Evolutionary conservation across 2,113 vertebrate genomes (phyloP), one percentile per base, ranked within the genome.

Genomic region (Symphodus melops): DNA sequence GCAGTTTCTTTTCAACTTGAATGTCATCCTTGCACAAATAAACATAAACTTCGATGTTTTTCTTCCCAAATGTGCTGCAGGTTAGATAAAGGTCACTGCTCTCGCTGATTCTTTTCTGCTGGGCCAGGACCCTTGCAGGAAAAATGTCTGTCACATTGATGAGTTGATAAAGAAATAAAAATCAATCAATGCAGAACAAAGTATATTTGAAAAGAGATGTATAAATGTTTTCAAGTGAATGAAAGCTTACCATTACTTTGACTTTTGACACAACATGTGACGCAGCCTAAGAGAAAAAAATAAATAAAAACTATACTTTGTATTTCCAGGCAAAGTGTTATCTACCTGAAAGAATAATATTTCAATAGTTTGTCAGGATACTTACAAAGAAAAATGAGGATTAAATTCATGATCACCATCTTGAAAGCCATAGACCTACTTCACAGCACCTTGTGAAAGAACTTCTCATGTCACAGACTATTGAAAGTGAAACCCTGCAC

Each of bases 21-120:
- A 2, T 0, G 0, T 5, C 67, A 9, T 85, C 21, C 4, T 73
- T 77, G 11, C 70, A 86, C 16, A 88, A 51, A 75, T 87, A 82
- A n/a, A 92, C 0, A 75, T 1, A 44, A 33, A 77, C 71, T 1
- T 0, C 0, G 5, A 1, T 4, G 9, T 0, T 0, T 70, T 72
- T 57, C 69, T 72, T 79, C 0, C 86, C 84, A 74, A 59, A 71
- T 14, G 83, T 85, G 64, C 69, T 90, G 41, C 89, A 91, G 9
- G 25, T 87, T n/a, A 88, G 0, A 37, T 8, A 0, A 13, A 91
- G 59, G 51, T 74, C 56, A 44, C 62, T 64, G 42, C 74, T 68
- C 72, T 88, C 82, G 12, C 56, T 71, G 17, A 84, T 11, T 5
- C 3, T 52, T 4, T 68, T 79, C 56, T 81, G 37, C 12, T 17